Evolutionary conservation across 2,797 vertebrate genomes (phyloP), one percentile per base, ranked within the genome.

Genomic region (Chanos chanos): DNA sequence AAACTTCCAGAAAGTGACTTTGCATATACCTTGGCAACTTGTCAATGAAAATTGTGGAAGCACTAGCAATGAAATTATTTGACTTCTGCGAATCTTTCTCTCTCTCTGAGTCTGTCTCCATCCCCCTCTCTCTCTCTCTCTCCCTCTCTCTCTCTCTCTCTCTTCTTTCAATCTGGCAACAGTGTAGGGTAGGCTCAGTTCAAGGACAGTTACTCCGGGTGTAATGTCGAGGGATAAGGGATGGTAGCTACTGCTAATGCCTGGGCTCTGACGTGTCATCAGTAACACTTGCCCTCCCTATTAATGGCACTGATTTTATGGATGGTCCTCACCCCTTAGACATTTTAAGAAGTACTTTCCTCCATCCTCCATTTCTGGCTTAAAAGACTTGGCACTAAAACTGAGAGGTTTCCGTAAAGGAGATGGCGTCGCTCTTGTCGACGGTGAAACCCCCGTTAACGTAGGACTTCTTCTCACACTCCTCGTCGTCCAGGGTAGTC

Each of bases 371-470:
- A 16, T 5, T 41, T 19, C 18, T 40, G 41, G 16, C 41, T 21
- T 25, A 53, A 31, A 4, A 6, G 30, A 4, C 7, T 31, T 18
- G 41, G n/a, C 61, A 57, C 89, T 93, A 99, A 83, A 99, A 99
- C 83, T 98, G 94, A 34, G 97, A 99, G 50, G 96, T 99, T 78
- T 99, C 94, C 0, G 94, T 99, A 70, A 97, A 98, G 13, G 95
- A 97, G 85, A 98, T 92, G 1, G 92, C 86, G 50, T 99, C 97
- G 7, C 93, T 94, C 81, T 96, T 99, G 87, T 99, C 97, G 1
- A 98, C 71, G 0, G 94, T 90, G 83, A 99, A 99, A 51, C 94
- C 96, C 52, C 97, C 97, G 0, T 99, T 99, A 71, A 99, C 43
- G 0, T 99, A 99, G 0, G 97, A 95, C 77, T 96, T 97, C 84